Conservation (phyloP, 2,888 invertebrate species). For the Habroteleia sp. region DNA sequence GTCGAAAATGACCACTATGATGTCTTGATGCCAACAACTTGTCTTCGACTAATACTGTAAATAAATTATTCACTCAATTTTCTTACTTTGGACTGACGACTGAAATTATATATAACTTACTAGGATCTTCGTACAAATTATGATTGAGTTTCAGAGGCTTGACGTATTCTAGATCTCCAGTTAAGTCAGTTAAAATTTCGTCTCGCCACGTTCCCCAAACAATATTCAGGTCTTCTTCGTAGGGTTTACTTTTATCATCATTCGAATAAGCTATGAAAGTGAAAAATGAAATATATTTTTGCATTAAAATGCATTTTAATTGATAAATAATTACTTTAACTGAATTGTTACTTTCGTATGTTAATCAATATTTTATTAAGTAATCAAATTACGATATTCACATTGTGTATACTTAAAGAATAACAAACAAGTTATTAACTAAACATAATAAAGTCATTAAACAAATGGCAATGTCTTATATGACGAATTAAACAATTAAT, state of each 20-base stretch:
- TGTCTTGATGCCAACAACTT: constrained; percentile 77
- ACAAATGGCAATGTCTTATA: constrained; percentile 8
- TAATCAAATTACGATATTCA: too few species aligned
- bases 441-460: constrained; percentile 21
- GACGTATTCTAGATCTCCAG: constrained; percentile 82
- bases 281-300: too few species aligned
- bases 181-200: constrained; percentile 66
- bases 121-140: constrained; percentile 81
- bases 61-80: constrained; percentile 4
- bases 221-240: constrained; percentile 18
- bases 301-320: too few species aligned
- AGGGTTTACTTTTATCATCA: constrained; percentile 1
- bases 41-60: constrained; percentile 67
- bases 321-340: too few species aligned
- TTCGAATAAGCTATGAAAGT: constrained; percentile 3
- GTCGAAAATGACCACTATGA: constrained; percentile 86
- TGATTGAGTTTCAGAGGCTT: constrained; percentile 83
- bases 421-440: neutral
- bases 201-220: constrained; percentile 51
- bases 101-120: constrained; percentile 70
- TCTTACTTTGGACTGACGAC: neutral
- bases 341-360: too few species aligned
- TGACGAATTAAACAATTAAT: constrained; percentile 22
- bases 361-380: too few species aligned
- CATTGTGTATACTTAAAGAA: too few species aligned